Percentiles rank a stretch among this genome's conserved stretches.
phyloP scores from a whole-genome alignment of 2,888 invertebrate species.

The Drosophila recens region DNA sequence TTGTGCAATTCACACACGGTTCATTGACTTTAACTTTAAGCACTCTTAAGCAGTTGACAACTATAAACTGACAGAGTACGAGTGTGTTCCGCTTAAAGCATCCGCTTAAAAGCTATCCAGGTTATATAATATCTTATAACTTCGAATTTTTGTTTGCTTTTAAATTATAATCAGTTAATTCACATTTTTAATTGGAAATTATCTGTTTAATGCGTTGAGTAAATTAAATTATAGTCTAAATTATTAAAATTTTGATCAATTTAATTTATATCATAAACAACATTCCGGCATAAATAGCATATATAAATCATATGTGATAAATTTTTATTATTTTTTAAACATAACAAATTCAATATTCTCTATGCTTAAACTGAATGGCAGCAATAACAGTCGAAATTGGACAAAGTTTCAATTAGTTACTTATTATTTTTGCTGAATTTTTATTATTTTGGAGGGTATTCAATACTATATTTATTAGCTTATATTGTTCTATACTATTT shows the following conservation, averaged over 20 bases:
- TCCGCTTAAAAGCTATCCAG: neutral
- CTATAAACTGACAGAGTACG: neutral
- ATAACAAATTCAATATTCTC: neutral
- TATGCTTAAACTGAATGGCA: neutral
- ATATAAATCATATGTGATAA: neutral
- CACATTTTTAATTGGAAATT: too few relatives aligned
- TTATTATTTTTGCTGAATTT: neutral
- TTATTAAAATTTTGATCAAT: too few relatives aligned
- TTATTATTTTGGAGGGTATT: slow-evolving; percentile 13
- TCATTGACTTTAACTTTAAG: slow-evolving; percentile 51
- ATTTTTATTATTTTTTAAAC: neutral
- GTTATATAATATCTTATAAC: too few relatives aligned
- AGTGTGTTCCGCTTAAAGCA: neutral
- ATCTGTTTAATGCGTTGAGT: too few relatives aligned
- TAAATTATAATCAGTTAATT: too few relatives aligned
- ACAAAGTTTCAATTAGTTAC: slow-evolving; percentile 34
- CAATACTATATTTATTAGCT: neutral
- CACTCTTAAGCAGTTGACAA: slow-evolving; percentile 52
- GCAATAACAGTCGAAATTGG: neutral
- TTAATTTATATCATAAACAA: too few relatives aligned
- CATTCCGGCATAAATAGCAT: neutral
- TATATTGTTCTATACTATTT: too few relatives aligned
- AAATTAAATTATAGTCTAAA: too few relatives aligned
- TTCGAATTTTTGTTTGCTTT: too few relatives aligned
- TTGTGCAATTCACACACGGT: slow-evolving; percentile 30